Percentiles rank a stretch among this genome's conserved stretches.
Evolutionary conservation across 2,113 vertebrate species (phyloP).

Genomic region (Penelope pileata): DNA sequence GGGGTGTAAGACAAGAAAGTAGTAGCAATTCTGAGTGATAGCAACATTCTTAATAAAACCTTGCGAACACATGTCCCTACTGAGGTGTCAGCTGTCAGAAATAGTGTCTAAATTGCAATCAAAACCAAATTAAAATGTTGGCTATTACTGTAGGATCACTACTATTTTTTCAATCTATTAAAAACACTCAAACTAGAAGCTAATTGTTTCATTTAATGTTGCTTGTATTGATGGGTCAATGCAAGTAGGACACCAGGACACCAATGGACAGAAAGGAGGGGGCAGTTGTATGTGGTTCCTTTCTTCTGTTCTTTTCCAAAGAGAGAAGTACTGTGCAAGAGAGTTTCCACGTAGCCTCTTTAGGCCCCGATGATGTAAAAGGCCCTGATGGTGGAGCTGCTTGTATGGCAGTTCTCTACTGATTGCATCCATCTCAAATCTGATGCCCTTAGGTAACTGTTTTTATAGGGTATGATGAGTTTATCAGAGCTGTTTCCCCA

Average conservation of each 20-base stretch:
- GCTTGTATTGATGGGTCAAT: neutral
- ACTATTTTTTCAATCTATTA: neutral
- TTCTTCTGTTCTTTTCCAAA: neutral
- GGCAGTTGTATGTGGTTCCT: neutral
- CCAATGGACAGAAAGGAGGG: neutral
- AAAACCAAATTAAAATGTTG: neutral
- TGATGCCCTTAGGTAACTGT: neutral
- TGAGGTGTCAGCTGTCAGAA: neutral
- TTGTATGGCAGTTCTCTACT: neutral
- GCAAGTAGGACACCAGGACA: neutral
- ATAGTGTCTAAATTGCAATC: neutral
- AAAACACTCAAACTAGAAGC: neutral
- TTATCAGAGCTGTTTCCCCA: neutral
- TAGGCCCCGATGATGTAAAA: neutral
- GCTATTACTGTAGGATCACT: neutral
- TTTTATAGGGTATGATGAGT: neutral
- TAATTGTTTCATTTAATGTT: neutral
- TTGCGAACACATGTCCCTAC: rapidly evolving
- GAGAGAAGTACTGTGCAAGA: neutral
- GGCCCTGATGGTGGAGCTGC: neutral
- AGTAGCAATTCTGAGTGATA: neutral
- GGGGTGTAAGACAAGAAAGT: neutral
- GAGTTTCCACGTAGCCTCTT: neutral
- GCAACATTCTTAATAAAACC: neutral
- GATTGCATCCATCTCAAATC: neutral